These are phyloP conservation scores for Caenorhabditis tropicalis DNA, from an alignment of 1,140 invertebrate genomes.

Conservation along the genomic window DNA sequence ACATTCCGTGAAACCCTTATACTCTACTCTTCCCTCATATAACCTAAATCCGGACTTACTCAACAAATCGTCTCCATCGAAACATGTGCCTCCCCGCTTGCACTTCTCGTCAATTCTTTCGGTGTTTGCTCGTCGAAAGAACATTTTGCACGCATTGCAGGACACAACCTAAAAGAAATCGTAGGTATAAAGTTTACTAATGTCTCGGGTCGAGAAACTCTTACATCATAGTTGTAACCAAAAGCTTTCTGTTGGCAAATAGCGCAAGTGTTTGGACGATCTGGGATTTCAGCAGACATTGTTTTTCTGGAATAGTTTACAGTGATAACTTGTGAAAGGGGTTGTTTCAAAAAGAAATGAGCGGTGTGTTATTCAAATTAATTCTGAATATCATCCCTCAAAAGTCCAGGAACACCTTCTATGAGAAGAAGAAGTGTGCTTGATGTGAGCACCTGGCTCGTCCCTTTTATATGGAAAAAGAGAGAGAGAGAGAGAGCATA, in stretches of 20 bases:
- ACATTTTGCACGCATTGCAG: conserved; percentile 33
- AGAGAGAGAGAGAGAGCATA: neutral
- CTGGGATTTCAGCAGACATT: neutral
- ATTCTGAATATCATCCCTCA: too few species aligned
- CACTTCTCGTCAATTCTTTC: neutral
- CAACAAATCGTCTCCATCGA: neutral
- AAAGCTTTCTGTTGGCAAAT: neutral
- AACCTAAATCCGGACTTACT: too few species aligned
- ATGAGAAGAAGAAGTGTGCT: too few species aligned
- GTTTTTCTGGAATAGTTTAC: neutral
- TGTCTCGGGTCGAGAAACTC: too few species aligned
- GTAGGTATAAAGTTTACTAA: neutral
- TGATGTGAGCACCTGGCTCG: too few species aligned
- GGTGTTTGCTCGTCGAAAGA: neutral
- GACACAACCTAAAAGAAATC: neutral
- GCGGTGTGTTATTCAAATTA: too few species aligned
- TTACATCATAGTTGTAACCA: conserved; percentile 2
- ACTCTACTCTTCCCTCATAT: too few species aligned
- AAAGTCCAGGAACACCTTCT: too few species aligned
- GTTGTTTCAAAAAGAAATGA: too few species aligned
- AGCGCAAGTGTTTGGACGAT: neutral
- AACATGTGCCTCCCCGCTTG: neutral
- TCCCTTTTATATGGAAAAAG: too few species aligned
- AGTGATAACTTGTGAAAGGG: too few species aligned
- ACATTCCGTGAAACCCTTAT: too few species aligned